Base-by-base conservation (phyloP, 2,797 vertebrate genomes). In the Dipus sagitta region DNA sequence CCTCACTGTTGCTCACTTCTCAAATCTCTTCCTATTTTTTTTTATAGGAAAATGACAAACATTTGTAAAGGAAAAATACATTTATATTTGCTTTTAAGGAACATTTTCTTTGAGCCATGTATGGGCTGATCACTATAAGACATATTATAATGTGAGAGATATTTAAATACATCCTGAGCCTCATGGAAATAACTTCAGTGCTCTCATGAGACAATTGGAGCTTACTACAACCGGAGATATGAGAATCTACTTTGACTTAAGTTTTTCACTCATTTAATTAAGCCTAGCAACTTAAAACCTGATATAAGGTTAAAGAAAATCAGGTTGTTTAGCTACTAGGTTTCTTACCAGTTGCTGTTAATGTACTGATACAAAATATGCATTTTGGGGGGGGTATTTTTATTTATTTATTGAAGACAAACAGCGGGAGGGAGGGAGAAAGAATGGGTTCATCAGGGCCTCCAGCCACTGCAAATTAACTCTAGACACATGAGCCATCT, bases 11-110 rank as follows among this genome's bases (percentile, higher is more conserved):
- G 70, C 86, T 95, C 54, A 14, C 78, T 92, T 89, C 88, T 95
- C 72, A 81, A 93, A 94, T 34, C 90, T 94, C 54, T 91, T 93
- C 85, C 96, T 76, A 30, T 30, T 67, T 92, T 94, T 38, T 38
- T 94, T 94, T 90, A 96, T 86, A 96, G 88, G 92, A 93, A 96
- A 95, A 97, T 93, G 92, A 87, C 32, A 95, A 95, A 97, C 83
- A 94, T 93, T 97, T 95, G 67, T 95, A 95, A 96, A 96, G 96
- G 60, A 97, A 67, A 91, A 94, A 95, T 77, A 78, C 58, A 97
- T 93, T 95, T 81, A 85, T 11, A 87, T 4, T 32, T 95, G 42
- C 64, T 97, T 97, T 87, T 52, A 95, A 96, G 90, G 83, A 84
- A 82, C 76, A 72, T 68, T 86, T 95, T 95, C 95, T 97, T 93